Evolutionary conservation across 53 echinoderm and acorn worm species (phyloP).

Genomic region (Henricia sp.): DNA sequence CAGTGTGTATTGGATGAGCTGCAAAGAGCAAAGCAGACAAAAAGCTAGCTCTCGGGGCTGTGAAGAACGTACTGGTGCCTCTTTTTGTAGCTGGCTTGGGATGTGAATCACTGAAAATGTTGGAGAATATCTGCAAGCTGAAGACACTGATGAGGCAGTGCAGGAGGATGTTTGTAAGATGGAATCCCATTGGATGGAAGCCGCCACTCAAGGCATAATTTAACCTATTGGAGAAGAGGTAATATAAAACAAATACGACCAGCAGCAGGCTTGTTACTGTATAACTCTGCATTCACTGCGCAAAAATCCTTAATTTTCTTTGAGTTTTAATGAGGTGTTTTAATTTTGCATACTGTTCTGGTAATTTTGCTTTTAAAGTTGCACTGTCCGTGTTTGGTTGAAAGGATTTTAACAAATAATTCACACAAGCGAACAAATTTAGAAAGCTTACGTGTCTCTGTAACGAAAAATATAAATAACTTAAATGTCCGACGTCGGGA

Average conservation of each 20-base stretch:
- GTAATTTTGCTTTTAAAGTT: no score
- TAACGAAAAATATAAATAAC: no score
- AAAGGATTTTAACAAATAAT: no score
- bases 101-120: conserved; percentile 41
- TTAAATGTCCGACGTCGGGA: no score
- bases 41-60: conserved; percentile 75
- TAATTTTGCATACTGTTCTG: no score
- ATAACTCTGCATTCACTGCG: background rate
- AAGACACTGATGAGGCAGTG: conserved; percentile 78
- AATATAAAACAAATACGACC: background rate
- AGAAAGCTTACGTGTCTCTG: no score
- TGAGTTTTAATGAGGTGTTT: no score
- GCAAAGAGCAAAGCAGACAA: conserved; percentile 89
- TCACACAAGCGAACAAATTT: no score
- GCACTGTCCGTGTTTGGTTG: no score
- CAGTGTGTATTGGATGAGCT: conserved; percentile 93
- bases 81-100: background rate
- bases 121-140: conserved; percentile 68
- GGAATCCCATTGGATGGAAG: conserved; percentile 81
- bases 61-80: background rate
- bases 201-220: conserved; percentile 87
- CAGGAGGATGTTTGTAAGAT: conserved; percentile 82
- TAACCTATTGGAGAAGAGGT: conserved; percentile 48
- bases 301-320: background rate
- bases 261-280: background rate